Percentiles rank a stretch among this genome's conserved stretches.
Conservation (phyloP, 2,888 invertebrate species). For the Eurytoma adleriae region DNA sequence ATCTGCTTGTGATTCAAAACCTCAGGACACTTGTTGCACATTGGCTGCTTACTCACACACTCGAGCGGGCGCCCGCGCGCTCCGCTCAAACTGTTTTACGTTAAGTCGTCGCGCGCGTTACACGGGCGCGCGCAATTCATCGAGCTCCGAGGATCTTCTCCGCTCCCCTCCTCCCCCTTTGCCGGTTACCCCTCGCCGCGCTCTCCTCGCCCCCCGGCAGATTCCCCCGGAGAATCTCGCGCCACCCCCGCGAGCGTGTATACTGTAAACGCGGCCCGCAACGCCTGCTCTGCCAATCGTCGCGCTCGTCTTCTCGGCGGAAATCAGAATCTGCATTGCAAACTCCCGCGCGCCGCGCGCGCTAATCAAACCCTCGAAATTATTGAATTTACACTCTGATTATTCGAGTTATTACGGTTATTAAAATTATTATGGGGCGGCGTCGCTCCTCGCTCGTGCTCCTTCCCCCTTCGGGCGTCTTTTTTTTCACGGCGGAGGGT, state of each 20-base stretch:
- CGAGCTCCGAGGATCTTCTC: slow-evolving; percentile 59
- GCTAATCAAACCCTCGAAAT: slow-evolving; percentile 12
- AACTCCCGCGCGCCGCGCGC: slow-evolving; percentile 6
- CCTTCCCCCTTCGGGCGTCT: no score
- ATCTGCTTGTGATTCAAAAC: slow-evolving; percentile 77
- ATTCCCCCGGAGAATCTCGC: slow-evolving; percentile 44
- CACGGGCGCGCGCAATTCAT: slow-evolving; percentile 64
- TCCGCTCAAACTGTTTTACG: slow-evolving; percentile 66
- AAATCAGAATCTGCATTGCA: slow-evolving; percentile 51
- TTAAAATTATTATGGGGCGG: neutral
- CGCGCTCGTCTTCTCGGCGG: slow-evolving; percentile 52
- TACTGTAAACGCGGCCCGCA: neutral
- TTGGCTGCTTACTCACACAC: slow-evolving; percentile 58
- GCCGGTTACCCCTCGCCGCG: neutral
- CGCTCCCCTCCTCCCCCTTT: neutral
- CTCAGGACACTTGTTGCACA: slow-evolving; percentile 76
- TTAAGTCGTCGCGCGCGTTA: slow-evolving; percentile 63
- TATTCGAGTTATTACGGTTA: slow-evolving; percentile 11
- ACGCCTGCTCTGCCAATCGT: slow-evolving; percentile 34
- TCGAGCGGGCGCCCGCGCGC: slow-evolving; percentile 46
- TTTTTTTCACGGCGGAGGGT: no score
- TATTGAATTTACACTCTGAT: slow-evolving; percentile 8
- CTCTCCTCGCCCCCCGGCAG: slow-evolving; percentile 28
- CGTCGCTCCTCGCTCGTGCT: no score
- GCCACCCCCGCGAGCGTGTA: neutral